phyloP scores from a whole-genome alignment of 2,113 vertebrate species.

The Leptobrachium leishanense region DNA sequence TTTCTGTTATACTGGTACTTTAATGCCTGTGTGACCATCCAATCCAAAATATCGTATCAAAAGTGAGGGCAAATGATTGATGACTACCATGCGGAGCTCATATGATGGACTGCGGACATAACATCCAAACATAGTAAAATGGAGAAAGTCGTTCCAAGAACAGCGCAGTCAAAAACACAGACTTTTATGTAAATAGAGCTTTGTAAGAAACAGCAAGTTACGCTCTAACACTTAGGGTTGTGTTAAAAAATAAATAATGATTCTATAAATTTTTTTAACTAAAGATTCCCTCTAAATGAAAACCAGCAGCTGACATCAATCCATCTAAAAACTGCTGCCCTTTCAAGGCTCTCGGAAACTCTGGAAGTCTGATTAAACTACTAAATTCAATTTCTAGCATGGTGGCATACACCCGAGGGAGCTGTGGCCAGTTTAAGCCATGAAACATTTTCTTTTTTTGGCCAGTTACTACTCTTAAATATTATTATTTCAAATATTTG shows the following conservation, averaged over 20 bases:
- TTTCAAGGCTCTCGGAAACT: conserved; percentile 36
- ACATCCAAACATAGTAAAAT: not conserved
- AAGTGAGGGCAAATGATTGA: too few relatives aligned
- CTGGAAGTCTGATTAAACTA: conserved; percentile 41
- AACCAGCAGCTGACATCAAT: conserved; percentile 45
- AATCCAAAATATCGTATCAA: too few relatives aligned
- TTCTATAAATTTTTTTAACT: not conserved
- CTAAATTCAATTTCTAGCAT: conserved; percentile 48
- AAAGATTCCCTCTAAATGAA: conserved; percentile 1
- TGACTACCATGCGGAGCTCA: too few relatives aligned
- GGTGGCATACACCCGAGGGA: conserved; percentile 40
- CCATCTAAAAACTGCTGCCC: conserved; percentile 36
- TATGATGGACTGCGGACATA: too few relatives aligned
- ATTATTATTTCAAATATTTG: conserved; percentile 50
- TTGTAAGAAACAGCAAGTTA: not conserved
- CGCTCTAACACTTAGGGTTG: not conserved
- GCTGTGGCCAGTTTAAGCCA: conserved; percentile 41
- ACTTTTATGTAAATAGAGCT: not conserved
- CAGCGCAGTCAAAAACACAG: not conserved
- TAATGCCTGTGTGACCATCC: too few relatives aligned
- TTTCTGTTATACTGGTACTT: too few relatives aligned
- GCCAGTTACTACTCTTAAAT: conserved; percentile 48
- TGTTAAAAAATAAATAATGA: not conserved
- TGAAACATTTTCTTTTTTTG: conserved; percentile 49
- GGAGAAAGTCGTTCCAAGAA: not conserved